phyloP scores from a whole-genome alignment of 1,140 invertebrate species.

The Trachymyrmex septentrionalis region DNA sequence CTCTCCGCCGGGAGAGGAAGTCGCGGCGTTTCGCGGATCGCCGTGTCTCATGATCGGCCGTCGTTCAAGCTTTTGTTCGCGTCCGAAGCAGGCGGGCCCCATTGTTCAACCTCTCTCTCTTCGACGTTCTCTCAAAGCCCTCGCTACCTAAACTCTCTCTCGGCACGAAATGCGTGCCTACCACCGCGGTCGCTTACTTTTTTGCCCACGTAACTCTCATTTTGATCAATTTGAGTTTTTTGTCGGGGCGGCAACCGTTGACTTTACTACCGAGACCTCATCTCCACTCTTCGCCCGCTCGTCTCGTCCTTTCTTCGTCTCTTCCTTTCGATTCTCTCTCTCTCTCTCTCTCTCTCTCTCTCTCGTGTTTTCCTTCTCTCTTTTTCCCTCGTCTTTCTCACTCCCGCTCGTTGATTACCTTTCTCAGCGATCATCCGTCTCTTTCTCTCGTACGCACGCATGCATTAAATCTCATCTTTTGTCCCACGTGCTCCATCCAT shows the following conservation, averaged over 20 bases:
- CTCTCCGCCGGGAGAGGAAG: slow-evolving; percentile 48
- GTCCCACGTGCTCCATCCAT: slow-evolving; percentile 38
- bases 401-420: slow-evolving; percentile 75
- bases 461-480: slow-evolving; percentile 66
- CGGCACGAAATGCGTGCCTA: slow-evolving; percentile 75
- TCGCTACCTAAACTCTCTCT: slow-evolving; percentile 72
- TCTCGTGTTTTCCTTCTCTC: slow-evolving; percentile 23
- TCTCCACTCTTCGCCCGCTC: slow-evolving; percentile 67
- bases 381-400: slow-evolving; percentile 19
- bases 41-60: slow-evolving; percentile 58
- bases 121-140: slow-evolving; percentile 37
- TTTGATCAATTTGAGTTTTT: slow-evolving; percentile 83
- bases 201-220: slow-evolving; percentile 83
- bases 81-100: slow-evolving; percentile 8
- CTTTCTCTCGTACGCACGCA: slow-evolving; percentile 55
- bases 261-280: slow-evolving; percentile 79
- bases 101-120: slow-evolving; percentile 30
- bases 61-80: slow-evolving; percentile 52
- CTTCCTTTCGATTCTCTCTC: slow-evolving; percentile 13
- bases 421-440: slow-evolving; percentile 36
- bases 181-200: slow-evolving; percentile 77
- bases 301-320: slow-evolving; percentile 44
- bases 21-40: slow-evolving; percentile 53
- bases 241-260: slow-evolving; percentile 79
- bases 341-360: neutral